These are phyloP conservation scores for Mugil cephalus DNA, from an alignment of 2,113 vertebrate species.

Conservation along the genomic window DNA sequence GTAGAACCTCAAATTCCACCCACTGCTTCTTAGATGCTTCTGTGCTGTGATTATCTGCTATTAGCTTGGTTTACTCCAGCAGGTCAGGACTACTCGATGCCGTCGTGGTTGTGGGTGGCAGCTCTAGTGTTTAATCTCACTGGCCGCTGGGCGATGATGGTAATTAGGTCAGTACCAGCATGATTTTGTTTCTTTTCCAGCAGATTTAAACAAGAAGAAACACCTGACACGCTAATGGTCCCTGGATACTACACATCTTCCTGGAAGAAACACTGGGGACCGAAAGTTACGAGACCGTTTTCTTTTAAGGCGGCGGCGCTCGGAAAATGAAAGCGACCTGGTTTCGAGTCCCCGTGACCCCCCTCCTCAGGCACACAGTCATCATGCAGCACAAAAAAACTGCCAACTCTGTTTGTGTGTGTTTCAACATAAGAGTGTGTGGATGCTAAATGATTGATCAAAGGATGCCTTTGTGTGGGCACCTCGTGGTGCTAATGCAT, in stretches of 20 bases:
- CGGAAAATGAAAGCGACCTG: constrained; percentile 30
- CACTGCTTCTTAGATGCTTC: no score
- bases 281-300: background rate
- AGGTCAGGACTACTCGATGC: no score
- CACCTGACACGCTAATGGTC: constrained; percentile 1
- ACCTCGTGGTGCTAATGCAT: constrained; percentile 72
- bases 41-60: no score
- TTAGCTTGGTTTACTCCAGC: no score
- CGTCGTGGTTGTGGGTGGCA: no score
- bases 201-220: constrained; percentile 2
- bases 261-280: constrained; percentile 1
- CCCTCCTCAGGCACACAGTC: constrained; percentile 35
- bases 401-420: constrained; percentile 27
- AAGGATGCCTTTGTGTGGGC: constrained; percentile 71
- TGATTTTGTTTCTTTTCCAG: background rate
- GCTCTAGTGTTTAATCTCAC: no score
- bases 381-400: constrained; percentile 37
- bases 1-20: no score
- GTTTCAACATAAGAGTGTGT: constrained; percentile 42
- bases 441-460: constrained; percentile 70
- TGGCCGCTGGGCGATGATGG: no score
- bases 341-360: constrained; percentile 41
- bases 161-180: background rate
- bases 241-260: background rate
- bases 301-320: background rate